These are phyloP conservation scores for Platyrinchus mystaceus DNA, from an alignment of 2,797 vertebrate genomes.

Conservation along the genomic window DNA sequence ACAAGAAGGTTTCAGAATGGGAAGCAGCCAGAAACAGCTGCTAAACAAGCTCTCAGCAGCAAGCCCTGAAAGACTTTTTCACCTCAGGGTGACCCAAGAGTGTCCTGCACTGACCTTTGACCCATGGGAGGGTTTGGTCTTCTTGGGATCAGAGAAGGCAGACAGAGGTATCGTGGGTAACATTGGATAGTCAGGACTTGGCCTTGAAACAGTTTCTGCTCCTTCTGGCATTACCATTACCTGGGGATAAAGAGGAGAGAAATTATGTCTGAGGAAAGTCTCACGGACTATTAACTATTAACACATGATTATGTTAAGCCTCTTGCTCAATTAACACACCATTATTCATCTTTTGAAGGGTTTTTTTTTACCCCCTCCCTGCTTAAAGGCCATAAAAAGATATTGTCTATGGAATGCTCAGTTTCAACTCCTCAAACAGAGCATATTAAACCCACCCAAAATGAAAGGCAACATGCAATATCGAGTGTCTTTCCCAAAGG, in stretches of 20 bases:
- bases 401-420: background rate
- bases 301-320: slow-evolving; percentile 1
- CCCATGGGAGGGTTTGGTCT: slow-evolving; percentile 92
- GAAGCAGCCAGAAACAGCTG: slow-evolving; percentile 2
- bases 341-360: background rate
- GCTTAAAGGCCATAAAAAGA: slow-evolving; percentile 14
- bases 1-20: background rate
- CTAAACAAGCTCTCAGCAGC: background rate
- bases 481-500: slow-evolving; percentile 12
- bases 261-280: background rate
- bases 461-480: slow-evolving; percentile 2
- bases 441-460: background rate
- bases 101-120: slow-evolving; percentile 87
- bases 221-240: slow-evolving; percentile 98
- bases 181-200: slow-evolving; percentile 97
- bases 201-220: slow-evolving; percentile 90
- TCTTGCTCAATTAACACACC: slow-evolving; percentile 18
- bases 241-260: slow-evolving; percentile 76
- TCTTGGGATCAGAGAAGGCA: slow-evolving; percentile 98
- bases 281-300: slow-evolving; percentile 19
- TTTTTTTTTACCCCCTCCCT: background rate
- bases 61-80: background rate
- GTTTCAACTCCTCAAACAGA: slow-evolving; percentile 9
- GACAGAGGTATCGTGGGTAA: slow-evolving; percentile 97
- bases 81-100: slow-evolving; percentile 39